Percentiles rank a stretch among this genome's conserved stretches.
phyloP scores from a whole-genome alignment of 1,140 invertebrate species.

The Lepidostoma basale region DNA sequence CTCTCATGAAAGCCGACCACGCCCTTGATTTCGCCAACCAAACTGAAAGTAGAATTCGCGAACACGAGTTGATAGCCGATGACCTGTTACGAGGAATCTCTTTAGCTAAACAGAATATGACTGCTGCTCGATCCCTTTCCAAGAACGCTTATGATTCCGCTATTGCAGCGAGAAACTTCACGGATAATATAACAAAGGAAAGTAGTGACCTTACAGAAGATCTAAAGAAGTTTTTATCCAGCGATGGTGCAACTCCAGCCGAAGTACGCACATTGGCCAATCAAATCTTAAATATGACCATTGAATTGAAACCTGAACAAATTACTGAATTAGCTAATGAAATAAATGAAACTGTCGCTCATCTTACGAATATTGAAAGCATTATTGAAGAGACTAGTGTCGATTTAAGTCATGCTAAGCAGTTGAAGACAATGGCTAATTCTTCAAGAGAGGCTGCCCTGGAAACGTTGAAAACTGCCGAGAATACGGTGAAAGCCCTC shows the following conservation, averaged over 20 bases:
- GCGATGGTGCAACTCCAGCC: constrained; percentile 77
- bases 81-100: constrained; percentile 62
- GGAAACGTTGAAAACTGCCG: constrained; percentile 63
- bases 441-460: constrained; percentile 72
- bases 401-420: constrained; percentile 75
- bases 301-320: constrained; percentile 77
- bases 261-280: constrained; percentile 81
- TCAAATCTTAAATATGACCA: constrained; percentile 69
- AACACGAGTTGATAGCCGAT: constrained; percentile 79
- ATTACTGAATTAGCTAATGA: constrained; percentile 81
- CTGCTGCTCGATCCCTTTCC: constrained; percentile 59
- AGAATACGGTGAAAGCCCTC: constrained; percentile 63
- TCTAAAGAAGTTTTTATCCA: constrained; percentile 77
- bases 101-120: constrained; percentile 63
- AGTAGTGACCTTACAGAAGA: constrained; percentile 66
- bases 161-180: constrained; percentile 57
- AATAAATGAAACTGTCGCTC: constrained; percentile 85
- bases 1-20: constrained; percentile 83
- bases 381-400: constrained; percentile 85
- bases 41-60: constrained; percentile 78
- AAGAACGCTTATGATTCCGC: constrained; percentile 59
- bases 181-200: constrained; percentile 60
- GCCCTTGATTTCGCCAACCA: constrained; percentile 85
- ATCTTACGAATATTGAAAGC: constrained; percentile 86
- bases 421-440: constrained; percentile 78